A percentile compares a stretch with the other conserved stretches of the same genome.
These are phyloP conservation scores for Lysandra coridon DNA, from an alignment of 2,888 invertebrate genomes.

Conservation along the genomic window DNA sequence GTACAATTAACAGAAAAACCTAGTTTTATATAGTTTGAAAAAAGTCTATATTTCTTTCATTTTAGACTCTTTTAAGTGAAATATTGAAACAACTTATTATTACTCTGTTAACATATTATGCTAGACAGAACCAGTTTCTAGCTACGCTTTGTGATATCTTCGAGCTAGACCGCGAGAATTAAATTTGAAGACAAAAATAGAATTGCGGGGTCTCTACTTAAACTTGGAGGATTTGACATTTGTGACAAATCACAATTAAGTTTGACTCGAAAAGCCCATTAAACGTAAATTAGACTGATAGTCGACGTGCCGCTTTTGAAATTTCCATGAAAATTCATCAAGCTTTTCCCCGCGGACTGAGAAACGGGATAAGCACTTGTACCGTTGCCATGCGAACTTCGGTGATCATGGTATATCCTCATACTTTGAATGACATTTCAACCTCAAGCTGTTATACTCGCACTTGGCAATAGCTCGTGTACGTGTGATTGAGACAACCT, in stretches of 20 bases:
- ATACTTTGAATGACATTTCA: neutral
- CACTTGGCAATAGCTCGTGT: neutral
- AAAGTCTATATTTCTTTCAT: too few species aligned
- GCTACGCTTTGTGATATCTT: neutral
- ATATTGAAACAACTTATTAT: too few species aligned
- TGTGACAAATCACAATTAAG: conserved; percentile 11
- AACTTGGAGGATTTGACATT: conserved; percentile 12
- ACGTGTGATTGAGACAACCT: too few species aligned
- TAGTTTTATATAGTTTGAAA: too few species aligned
- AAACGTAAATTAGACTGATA: neutral
- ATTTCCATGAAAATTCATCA: conserved; percentile 1
- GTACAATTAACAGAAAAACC: too few species aligned
- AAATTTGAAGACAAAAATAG: neutral
- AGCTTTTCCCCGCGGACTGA: neutral
- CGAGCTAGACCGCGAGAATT: neutral
- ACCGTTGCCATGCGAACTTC: neutral
- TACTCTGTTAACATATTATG: too few species aligned
- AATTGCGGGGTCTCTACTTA: neutral
- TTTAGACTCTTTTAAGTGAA: too few species aligned
- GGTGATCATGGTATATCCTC: neutral
- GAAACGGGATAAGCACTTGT: neutral
- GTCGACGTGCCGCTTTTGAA: conserved; percentile 15
- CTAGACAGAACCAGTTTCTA: neutral
- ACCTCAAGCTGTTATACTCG: neutral
- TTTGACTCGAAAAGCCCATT: conserved; percentile 9